Percentiles rank a stretch among this genome's conserved stretches.
These are phyloP conservation scores for Poecilus cupreus DNA, from an alignment of 2,888 invertebrate species.

Conservation along the genomic window DNA sequence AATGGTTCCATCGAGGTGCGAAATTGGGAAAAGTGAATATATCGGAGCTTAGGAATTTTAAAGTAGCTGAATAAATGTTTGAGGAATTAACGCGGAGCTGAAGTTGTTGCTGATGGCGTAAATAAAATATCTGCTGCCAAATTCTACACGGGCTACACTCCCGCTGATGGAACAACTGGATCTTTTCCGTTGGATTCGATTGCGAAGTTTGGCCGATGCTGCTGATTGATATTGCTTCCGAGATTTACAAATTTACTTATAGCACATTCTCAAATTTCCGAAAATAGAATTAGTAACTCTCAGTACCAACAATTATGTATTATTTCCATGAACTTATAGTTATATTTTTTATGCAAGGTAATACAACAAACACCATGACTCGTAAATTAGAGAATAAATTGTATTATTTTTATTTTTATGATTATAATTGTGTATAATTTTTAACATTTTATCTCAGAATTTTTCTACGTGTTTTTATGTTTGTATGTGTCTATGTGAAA, in stretches of 20 bases:
- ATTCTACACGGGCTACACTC: constrained; percentile 10
- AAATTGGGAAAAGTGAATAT: constrained; percentile 60
- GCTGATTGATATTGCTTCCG: neutral
- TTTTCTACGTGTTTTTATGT: too few species aligned
- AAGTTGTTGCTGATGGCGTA: constrained; percentile 31
- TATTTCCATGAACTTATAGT: too few species aligned
- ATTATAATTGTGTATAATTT: too few species aligned
- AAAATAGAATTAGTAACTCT: too few species aligned
- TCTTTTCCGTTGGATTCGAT: neutral
- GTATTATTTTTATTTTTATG: too few species aligned
- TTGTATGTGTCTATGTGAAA: too few species aligned
- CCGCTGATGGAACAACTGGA: neutral
- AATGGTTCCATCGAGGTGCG: constrained; percentile 58
- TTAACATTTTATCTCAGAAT: too few species aligned
- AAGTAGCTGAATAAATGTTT: constrained; percentile 60
- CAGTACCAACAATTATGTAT: too few species aligned
- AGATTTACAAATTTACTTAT: neutral
- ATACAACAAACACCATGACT: too few species aligned
- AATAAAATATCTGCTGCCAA: constrained; percentile 43
- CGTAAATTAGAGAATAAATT: too few species aligned
- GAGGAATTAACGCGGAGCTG: constrained; percentile 52
- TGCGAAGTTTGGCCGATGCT: neutral
- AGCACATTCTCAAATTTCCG: neutral
- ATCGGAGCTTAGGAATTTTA: constrained; percentile 55
- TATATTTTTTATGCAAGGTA: too few species aligned